phyloP scores from a whole-genome alignment of 2,888 invertebrate genomes.

The Schizaphis graminum region DNA sequence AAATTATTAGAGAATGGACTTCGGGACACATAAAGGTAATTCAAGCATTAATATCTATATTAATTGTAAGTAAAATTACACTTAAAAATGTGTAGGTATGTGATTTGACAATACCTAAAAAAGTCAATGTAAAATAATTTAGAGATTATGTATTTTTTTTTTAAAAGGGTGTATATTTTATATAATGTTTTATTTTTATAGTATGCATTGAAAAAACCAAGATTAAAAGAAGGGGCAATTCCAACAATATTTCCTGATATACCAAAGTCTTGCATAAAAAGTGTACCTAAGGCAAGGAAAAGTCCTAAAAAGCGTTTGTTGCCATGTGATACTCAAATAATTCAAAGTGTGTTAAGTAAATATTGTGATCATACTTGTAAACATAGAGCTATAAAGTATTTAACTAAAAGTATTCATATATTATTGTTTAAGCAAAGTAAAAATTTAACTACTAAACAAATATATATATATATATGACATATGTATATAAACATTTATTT shows the following conservation, averaged over 20 bases:
- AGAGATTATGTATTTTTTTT: no score
- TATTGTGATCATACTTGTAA: neutral
- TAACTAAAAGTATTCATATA: neutral
- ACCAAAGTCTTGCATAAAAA: neutral
- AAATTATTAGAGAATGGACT: slow-evolving; percentile 7
- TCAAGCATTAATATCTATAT: neutral
- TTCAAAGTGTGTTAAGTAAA: neutral
- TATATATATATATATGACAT: no score
- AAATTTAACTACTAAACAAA: no score
- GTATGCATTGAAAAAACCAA: neutral
- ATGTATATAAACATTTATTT: no score
- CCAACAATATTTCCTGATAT: neutral
- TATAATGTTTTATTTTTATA: neutral
- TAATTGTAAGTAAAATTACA: neutral
- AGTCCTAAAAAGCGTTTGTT: slow-evolving; percentile 21
- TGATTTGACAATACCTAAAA: no score
- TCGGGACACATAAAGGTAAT: neutral
- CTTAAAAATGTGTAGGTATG: neutral
- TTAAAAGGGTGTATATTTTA: neutral
- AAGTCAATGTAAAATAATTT: no score
- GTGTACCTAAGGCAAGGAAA: slow-evolving; percentile 2
- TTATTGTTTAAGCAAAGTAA: no score
- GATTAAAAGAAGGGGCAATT: neutral
- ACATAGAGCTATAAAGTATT: neutral
- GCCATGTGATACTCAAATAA: no score